Percentiles rank a stretch among this genome's conserved stretches.
Conservation (phyloP, 2,888 invertebrate species). For the Drosophila aldrichi region DNA sequence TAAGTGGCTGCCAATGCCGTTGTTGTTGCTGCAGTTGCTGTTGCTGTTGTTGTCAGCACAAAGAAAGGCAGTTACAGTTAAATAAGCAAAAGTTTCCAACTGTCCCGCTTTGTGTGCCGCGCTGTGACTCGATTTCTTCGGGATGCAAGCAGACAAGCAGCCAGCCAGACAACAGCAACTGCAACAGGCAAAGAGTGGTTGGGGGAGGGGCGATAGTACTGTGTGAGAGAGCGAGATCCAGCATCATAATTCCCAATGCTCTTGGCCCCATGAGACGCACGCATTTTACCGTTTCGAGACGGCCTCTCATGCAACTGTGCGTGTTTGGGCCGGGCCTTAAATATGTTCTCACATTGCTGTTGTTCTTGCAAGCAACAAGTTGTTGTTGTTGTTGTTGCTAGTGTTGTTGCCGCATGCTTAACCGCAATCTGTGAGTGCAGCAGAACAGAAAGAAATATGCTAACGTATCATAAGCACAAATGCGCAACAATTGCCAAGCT, state of each 20-base stretch:
- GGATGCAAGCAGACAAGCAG: constrained; percentile 24
- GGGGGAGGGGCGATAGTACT: too few relatives aligned
- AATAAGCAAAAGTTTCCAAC: constrained; percentile 73
- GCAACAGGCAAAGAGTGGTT: background rate
- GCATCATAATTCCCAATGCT: constrained; percentile 20
- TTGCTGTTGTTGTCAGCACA: constrained; percentile 36
- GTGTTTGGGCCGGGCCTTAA: constrained; percentile 58
- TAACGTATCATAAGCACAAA: constrained; percentile 54
- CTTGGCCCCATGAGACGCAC: constrained; percentile 59
- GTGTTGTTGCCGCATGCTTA: constrained; percentile 54
- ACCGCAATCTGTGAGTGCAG: constrained; percentile 64
- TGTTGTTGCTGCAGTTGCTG: constrained; percentile 4
- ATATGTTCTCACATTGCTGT: constrained; percentile 46
- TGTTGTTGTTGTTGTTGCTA: constrained; percentile 22
- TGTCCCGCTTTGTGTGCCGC: constrained; percentile 36
- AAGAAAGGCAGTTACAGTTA: constrained; percentile 65
- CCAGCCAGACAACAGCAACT: constrained; percentile 5
- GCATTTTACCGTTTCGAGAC: constrained; percentile 70
- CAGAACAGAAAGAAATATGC: constrained; percentile 53
- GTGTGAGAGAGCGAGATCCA: background rate
- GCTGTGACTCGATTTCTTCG: constrained; percentile 57
- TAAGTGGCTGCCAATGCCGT: constrained; percentile 40
- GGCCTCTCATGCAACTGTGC: constrained; percentile 53
- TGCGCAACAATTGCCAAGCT: constrained; percentile 57
- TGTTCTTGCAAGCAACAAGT: constrained; percentile 22